Evolutionary conservation across 2,113 vertebrate genomes (phyloP).

Genomic region (Strigops habroptila): DNA sequence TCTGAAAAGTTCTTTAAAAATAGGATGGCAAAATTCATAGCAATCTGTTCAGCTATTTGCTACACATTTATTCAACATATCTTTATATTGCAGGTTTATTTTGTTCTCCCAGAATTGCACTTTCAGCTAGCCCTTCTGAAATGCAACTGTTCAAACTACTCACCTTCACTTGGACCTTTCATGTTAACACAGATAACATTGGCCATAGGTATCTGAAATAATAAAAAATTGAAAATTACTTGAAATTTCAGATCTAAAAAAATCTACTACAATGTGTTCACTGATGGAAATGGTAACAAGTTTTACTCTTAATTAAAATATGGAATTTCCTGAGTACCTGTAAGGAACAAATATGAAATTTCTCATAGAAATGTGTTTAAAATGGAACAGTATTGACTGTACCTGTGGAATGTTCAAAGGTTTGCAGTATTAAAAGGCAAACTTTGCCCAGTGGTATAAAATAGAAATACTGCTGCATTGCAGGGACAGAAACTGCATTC

Average conservation of each 20-base stretch:
- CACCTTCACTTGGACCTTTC: neutral
- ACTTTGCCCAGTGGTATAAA: neutral
- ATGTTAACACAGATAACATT: neutral
- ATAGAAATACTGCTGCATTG: slow-evolving; percentile 9
- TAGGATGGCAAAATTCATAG: neutral
- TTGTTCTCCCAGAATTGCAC: neutral
- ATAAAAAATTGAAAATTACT: neutral
- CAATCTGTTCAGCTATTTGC: neutral
- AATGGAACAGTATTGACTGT: neutral
- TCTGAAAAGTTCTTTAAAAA: neutral
- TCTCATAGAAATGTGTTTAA: neutral
- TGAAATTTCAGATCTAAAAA: neutral
- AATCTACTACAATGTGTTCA: neutral
- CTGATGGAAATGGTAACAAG: neutral
- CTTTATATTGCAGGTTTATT: neutral
- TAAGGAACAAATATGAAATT: neutral
- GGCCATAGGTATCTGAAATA: neutral
- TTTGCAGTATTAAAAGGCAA: neutral
- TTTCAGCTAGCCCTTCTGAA: neutral
- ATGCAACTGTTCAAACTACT: neutral
- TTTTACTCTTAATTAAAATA: slow-evolving; percentile 19
- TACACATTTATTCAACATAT: neutral
- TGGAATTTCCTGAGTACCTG: neutral
- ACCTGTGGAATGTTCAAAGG: neutral
- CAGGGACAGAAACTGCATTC: neutral